Base-by-base conservation (phyloP, 2,113 vertebrate species). In the Irena cyanogastra region DNA sequence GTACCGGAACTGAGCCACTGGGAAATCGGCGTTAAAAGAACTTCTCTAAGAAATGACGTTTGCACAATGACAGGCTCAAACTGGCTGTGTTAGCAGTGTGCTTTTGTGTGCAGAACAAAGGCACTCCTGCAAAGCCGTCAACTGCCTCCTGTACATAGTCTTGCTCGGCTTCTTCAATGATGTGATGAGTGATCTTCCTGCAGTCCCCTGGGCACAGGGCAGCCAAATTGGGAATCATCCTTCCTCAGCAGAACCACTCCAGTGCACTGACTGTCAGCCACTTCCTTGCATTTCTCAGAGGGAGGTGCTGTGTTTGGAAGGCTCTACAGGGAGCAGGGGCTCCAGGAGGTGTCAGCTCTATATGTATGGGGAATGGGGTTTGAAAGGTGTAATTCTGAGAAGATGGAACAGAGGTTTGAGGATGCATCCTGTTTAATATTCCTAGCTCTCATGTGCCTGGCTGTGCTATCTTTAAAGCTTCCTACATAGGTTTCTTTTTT, bases 71-170 rank as follows among this genome's bases (percentile, higher is more conserved):
- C 52, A 75, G 18, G 11, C 54, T 74, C 13, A 4, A 60, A 63
- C 83, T n/a, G 7, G 54, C 64, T 3, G 19, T 83, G 80, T 75
- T 50, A 65, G 86, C 74, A 3, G 1, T 71, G 21, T 75, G 85
- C 90, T 92, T 89, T 96, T 87, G 94, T 95, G 83, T 85, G 72
- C 78, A 85, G 83, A 97, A 96, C 83, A 96, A 97, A 96, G 91
- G 63, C 87, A 85, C 6, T 82, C 6, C 0, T 45, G 61, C 79
- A 71, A 68, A 83, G 89, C 90, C 39, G 37, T 74, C 54, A 52
- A 10, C 82, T 8, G 47, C 27, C 80, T 81, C 61, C 1, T 61
- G 71, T 52, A 7, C 7, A 0, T 26, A 64, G 44, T 35, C 49
- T 84, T 54, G 0, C 28, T 59, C 1, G 0, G 53, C 54, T 83